A percentile compares a stretch with the other conserved stretches of the same genome.
Evolutionary conservation across 2,888 invertebrate genomes (phyloP).

Genomic region (Rhagium mordax): DNA sequence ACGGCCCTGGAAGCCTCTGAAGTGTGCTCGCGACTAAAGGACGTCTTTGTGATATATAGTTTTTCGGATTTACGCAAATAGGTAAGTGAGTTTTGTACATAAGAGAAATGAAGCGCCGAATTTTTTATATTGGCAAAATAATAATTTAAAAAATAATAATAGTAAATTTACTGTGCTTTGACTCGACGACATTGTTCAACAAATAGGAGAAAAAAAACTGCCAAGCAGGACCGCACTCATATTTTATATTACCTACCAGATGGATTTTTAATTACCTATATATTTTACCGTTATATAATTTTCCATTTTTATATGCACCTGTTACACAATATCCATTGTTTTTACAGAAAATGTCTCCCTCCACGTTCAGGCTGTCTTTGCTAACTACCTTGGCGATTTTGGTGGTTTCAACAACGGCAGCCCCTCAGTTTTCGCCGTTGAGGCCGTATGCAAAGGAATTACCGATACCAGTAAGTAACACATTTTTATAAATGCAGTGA

Average conservation of each 20-base stretch:
- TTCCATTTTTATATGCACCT: no score
- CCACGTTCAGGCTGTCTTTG: background rate
- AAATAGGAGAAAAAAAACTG: no score
- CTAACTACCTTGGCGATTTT: background rate
- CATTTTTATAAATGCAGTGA: background rate
- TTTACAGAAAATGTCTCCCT: slow-evolving; percentile 15
- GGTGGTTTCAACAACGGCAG: background rate
- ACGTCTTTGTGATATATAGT: background rate
- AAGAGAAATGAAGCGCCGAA: no score
- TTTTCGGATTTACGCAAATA: background rate
- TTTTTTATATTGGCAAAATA: no score
- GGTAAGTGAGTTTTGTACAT: background rate
- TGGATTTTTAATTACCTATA: no score
- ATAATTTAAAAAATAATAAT: no score
- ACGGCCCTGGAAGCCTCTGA: background rate
- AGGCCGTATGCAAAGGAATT: slow-evolving; percentile 7
- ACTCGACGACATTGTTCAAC: no score
- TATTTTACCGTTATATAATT: no score
- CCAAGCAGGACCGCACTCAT: no score
- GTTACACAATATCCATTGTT: no score
- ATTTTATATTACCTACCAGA: no score
- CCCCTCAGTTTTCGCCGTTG: slow-evolving; percentile 17
- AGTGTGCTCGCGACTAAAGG: background rate
- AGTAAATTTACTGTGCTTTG: no score
- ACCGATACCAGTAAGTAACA: slow-evolving; percentile 29